Percentiles rank a stretch among this genome's conserved stretches.
Conservation (phyloP, 2,113 vertebrate genomes). For the Carettochelys insculpta region DNA sequence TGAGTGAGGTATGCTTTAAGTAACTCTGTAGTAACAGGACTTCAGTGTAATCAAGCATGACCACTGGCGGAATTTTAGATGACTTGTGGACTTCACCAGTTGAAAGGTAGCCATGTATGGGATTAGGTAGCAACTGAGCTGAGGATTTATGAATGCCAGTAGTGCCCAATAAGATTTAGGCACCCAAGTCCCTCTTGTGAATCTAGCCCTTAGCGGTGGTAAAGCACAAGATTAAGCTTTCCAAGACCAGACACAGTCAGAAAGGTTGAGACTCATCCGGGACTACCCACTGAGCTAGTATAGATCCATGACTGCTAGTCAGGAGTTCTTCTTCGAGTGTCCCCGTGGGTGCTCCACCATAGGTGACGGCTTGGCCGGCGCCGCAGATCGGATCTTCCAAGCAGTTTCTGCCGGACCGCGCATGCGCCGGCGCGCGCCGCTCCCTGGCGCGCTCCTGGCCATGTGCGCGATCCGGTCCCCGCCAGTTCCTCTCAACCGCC, state of each 20-base stretch:
- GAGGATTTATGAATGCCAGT: not conserved
- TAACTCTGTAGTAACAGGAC: not conserved
- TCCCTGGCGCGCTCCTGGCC: too few species aligned
- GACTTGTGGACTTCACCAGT: not conserved
- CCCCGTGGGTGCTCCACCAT: too few species aligned
- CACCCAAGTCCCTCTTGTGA: not conserved
- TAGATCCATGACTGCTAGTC: constrained; percentile 52
- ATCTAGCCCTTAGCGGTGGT: constrained; percentile 4
- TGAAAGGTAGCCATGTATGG: not conserved
- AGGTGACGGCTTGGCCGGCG: too few species aligned
- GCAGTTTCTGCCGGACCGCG: too few species aligned
- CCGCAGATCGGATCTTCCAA: too few species aligned
- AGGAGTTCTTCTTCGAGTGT: too few species aligned
- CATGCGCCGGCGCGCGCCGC: too few species aligned
- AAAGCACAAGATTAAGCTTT: constrained; percentile 64
- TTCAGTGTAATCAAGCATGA: not conserved
- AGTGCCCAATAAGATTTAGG: not conserved
- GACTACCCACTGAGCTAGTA: constrained; percentile 50
- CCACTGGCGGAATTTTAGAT: not conserved
- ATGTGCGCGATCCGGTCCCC: too few species aligned
- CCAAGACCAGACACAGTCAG: constrained; percentile 58
- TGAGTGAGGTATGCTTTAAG: not conserved
- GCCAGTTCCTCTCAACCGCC: too few species aligned
- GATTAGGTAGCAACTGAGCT: not conserved
- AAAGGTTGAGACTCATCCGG: constrained; percentile 56